Conservation (phyloP, 2,888 invertebrate genomes). For the Mythimna ferrago region DNA sequence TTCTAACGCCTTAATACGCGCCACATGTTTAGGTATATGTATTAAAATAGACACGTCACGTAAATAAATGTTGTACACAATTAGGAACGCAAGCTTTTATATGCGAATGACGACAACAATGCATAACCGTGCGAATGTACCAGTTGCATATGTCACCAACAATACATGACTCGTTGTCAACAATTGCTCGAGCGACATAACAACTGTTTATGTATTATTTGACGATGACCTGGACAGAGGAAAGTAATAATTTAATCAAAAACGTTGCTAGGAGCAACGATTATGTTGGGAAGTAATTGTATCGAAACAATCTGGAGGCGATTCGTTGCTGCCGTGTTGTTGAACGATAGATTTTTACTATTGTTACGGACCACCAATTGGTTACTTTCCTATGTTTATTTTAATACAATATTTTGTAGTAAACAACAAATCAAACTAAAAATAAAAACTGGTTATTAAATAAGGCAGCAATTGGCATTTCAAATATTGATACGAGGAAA, state of each 20-base stretch:
- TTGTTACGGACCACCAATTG: not conserved
- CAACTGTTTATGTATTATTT: constrained; percentile 70
- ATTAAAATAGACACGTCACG: constrained; percentile 53
- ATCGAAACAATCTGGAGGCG: constrained; percentile 61
- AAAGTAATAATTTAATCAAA: constrained; percentile 81
- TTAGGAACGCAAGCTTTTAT: constrained; percentile 48
- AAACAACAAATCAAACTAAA: too few species aligned
- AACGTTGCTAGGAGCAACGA: constrained; percentile 66
- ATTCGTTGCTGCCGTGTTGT: constrained; percentile 40
- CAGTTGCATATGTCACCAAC: constrained; percentile 56
- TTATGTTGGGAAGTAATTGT: constrained; percentile 67
- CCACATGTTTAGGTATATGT: constrained; percentile 33
- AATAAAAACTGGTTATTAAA: too few species aligned
- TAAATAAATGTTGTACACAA: constrained; percentile 49
- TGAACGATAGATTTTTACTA: constrained; percentile 62
- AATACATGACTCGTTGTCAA: constrained; percentile 60
- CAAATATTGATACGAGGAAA: too few species aligned
- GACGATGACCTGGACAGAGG: constrained; percentile 45
- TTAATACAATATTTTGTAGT: too few species aligned
- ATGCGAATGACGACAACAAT: constrained; percentile 48
- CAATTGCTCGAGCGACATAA: constrained; percentile 63
- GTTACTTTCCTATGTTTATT: too few species aligned
- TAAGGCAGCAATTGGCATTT: too few species aligned
- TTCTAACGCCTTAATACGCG: constrained; percentile 37
- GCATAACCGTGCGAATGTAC: constrained; percentile 57